These are phyloP conservation scores for Halocaridina rubra DNA, from an alignment of 2,888 invertebrate genomes.

Conservation along the genomic window DNA sequence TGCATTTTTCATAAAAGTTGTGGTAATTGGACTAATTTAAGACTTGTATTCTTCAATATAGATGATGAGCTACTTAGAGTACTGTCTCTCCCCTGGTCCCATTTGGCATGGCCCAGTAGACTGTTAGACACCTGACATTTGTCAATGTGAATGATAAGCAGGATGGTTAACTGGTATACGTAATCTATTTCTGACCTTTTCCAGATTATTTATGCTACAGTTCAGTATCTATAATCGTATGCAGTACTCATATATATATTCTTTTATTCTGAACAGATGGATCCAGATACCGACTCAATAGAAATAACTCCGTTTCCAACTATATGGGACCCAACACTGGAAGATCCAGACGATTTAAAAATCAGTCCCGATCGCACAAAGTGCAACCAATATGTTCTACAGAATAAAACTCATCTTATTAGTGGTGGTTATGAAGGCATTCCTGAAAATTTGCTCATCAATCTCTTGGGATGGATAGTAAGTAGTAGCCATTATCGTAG, in stretches of 20 bases:
- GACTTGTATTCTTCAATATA: no score
- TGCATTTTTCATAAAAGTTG: no score
- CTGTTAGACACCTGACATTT: neutral
- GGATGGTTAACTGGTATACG: no score
- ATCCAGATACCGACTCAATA: neutral
- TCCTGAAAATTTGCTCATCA: slow-evolving; percentile 89
- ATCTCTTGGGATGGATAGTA: slow-evolving; percentile 81
- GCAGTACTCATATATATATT: neutral
- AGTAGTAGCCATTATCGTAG: slow-evolving; percentile 67
- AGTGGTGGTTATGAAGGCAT: slow-evolving; percentile 83
- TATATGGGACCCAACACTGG: neutral
- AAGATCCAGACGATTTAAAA: neutral
- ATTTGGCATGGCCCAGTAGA: no score
- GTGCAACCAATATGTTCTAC: slow-evolving; percentile 61
- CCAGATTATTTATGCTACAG: neutral
- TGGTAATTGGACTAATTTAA: no score
- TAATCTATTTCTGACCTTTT: no score
- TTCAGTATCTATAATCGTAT: neutral
- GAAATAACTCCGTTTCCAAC: neutral
- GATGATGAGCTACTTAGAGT: no score
- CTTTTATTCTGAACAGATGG: slow-evolving; percentile 6
- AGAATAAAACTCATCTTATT: slow-evolving; percentile 64
- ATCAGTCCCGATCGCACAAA: slow-evolving; percentile 24
- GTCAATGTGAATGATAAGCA: no score
- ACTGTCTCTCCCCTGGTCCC: no score